These are phyloP conservation scores for Silurus meridionalis DNA, from an alignment of 2,113 vertebrate genomes.

Conservation along the genomic window DNA sequence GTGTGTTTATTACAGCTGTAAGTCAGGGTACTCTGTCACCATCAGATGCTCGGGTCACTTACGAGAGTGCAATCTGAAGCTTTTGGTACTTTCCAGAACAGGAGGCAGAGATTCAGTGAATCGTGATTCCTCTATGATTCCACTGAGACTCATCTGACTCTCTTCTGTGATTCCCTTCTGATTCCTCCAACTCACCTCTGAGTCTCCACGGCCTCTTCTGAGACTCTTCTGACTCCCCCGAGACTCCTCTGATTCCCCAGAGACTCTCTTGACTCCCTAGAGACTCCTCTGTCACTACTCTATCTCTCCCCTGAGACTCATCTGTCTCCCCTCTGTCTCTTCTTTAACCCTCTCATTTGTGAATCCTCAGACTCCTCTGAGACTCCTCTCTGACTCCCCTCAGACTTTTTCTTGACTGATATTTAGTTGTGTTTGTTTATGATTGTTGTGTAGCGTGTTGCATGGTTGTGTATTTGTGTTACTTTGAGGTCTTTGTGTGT, in stretches of 20 bases:
- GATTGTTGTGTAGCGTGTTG: background rate
- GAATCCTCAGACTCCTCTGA: background rate
- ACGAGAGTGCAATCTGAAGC: slow-evolving; percentile 74
- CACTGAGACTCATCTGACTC: background rate
- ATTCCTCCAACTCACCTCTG: background rate
- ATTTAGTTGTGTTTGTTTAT: background rate
- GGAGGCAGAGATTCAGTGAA: background rate
- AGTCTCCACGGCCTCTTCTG: too few species aligned
- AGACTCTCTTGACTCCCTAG: background rate
- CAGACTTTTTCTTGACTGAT: background rate
- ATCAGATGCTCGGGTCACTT: slow-evolving; percentile 66
- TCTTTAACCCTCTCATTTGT: background rate
- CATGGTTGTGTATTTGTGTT: background rate
- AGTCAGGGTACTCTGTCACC: slow-evolving; percentile 44
- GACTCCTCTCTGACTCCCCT: background rate
- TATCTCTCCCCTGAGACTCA: background rate
- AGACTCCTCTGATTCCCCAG: background rate
- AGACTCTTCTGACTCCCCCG: background rate
- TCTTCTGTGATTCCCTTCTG: background rate
- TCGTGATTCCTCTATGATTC: background rate
- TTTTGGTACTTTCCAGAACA: background rate
- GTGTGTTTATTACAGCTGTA: slow-evolving; percentile 37
- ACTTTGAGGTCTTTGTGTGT: too few species aligned
- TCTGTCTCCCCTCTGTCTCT: background rate
- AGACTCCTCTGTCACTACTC: background rate